phyloP scores from a whole-genome alignment of 2,113 vertebrate genomes.

The Myotis yumanensis region DNA sequence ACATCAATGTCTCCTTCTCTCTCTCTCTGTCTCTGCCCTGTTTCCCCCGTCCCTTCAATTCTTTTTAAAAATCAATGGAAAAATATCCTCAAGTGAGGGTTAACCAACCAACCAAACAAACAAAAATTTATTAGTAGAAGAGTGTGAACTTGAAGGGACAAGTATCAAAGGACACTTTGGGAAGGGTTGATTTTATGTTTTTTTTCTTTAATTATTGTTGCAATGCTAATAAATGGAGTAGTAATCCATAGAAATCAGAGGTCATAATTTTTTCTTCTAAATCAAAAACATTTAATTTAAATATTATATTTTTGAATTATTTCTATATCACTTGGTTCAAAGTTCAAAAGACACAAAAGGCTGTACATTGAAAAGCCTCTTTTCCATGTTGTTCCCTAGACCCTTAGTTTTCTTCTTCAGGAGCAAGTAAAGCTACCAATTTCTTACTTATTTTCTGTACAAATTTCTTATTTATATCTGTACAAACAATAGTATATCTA shows the following conservation, averaged over 20 bases:
- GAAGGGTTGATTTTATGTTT: background rate
- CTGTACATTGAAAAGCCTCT: background rate
- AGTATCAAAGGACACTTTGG: background rate
- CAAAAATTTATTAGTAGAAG: background rate
- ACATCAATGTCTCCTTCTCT: too few relatives aligned
- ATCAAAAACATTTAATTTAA: background rate
- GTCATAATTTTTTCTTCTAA: background rate
- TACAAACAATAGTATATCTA: background rate
- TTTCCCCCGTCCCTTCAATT: too few relatives aligned
- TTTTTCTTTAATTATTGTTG: background rate
- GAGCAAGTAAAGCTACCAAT: background rate
- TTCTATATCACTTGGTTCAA: background rate
- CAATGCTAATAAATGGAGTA: background rate
- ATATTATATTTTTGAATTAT: background rate
- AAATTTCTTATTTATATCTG: too few relatives aligned
- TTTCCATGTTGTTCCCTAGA: background rate
- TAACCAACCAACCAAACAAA: too few relatives aligned
- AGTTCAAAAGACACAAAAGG: background rate
- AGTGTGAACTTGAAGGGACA: background rate
- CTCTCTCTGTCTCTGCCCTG: too few relatives aligned
- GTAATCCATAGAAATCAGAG: background rate
- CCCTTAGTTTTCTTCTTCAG: background rate
- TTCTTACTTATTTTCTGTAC: background rate
- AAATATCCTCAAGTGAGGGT: too few relatives aligned
- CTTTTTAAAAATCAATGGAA: too few relatives aligned